Evolutionary conservation across 2,113 vertebrate species (phyloP).

Genomic region (Halichoerus grypus): DNA sequence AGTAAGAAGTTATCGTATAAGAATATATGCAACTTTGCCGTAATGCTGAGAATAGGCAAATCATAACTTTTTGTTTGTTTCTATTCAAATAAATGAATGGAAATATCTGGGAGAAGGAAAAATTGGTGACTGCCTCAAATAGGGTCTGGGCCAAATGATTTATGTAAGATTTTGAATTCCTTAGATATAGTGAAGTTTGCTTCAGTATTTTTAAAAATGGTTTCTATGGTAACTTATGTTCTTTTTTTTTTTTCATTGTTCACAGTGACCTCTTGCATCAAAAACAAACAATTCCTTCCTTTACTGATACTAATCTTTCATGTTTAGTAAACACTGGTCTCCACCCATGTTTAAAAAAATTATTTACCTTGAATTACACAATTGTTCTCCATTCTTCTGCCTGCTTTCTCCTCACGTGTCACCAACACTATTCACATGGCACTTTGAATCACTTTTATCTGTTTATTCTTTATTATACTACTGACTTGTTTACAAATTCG

Average conservation of each 20-base stretch:
- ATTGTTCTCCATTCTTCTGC: neutral
- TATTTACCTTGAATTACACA: constrained; percentile 1
- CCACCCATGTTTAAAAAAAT: constrained; percentile 49
- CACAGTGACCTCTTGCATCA: constrained; percentile 57
- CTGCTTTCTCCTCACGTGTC: neutral
- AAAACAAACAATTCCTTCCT: constrained; percentile 72
- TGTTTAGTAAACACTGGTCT: constrained; percentile 75
- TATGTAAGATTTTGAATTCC: constrained; percentile 15
- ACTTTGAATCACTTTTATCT: neutral
- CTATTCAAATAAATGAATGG: neutral
- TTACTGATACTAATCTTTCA: constrained; percentile 19
- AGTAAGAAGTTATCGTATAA: neutral
- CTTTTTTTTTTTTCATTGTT: constrained; percentile 24
- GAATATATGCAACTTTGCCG: neutral
- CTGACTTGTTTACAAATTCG: neutral
- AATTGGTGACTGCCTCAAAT: neutral
- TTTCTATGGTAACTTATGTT: constrained; percentile 57
- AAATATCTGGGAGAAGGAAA: neutral
- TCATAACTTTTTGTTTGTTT: neutral
- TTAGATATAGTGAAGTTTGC: neutral
- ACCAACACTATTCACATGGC: neutral
- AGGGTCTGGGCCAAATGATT: neutral
- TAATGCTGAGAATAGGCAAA: neutral
- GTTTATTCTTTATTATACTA: neutral
- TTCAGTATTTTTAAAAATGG: constrained; percentile 54